These are phyloP conservation scores for Drosophila eohydei DNA, from an alignment of 2,888 invertebrate species.

Conservation along the genomic window DNA sequence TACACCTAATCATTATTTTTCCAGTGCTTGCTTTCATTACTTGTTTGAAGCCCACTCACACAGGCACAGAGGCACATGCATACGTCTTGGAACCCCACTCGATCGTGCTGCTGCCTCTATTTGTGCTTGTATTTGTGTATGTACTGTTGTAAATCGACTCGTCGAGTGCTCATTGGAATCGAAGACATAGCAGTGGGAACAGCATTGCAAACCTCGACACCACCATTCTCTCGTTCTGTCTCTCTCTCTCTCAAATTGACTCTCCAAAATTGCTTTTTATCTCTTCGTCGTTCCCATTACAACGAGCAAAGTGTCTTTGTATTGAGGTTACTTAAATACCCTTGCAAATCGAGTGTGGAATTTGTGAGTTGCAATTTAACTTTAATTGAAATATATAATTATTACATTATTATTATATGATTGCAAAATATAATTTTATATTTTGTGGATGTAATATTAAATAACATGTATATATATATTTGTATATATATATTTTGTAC, in stretches of 20 bases:
- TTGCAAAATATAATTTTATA: background rate
- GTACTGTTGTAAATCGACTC: slow-evolving; percentile 53
- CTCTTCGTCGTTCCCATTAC: slow-evolving; percentile 19
- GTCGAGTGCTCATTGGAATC: slow-evolving; percentile 59
- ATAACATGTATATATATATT: background rate
- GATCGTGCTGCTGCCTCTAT: slow-evolving; percentile 29
- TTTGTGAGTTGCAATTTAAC: background rate
- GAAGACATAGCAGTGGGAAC: slow-evolving; percentile 46
- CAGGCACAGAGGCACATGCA: slow-evolving; percentile 14
- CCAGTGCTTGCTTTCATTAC: slow-evolving; percentile 76
- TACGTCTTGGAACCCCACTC: slow-evolving; percentile 30
- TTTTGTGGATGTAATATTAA: background rate
- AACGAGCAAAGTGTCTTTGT: background rate
- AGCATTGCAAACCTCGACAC: slow-evolving; percentile 40
- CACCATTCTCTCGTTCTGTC: slow-evolving; percentile 13
- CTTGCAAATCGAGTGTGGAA: background rate
- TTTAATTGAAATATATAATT: background rate
- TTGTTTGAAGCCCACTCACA: slow-evolving; percentile 47
- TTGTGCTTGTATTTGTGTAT: slow-evolving; percentile 11
- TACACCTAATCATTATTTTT: slow-evolving; percentile 73
- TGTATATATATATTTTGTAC: background rate
- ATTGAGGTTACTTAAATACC: slow-evolving; percentile 9
- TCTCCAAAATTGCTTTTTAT: slow-evolving; percentile 14
- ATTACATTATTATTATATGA: background rate
- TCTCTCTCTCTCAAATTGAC: background rate